Conservation (phyloP, 2,888 invertebrate species). For the Troilus luridus region DNA sequence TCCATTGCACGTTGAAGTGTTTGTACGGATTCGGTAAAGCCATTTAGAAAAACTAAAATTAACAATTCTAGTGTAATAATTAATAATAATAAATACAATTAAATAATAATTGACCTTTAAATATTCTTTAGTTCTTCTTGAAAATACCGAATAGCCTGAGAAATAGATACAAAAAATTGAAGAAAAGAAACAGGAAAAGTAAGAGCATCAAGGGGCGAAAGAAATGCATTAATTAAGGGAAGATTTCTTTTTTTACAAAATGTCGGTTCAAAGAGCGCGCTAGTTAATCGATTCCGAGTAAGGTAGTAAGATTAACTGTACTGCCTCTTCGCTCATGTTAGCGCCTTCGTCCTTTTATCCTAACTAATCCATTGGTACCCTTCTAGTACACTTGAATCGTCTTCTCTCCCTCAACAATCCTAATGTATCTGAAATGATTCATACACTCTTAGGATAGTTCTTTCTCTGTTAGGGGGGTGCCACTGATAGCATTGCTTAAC, state of each 20-base stretch:
- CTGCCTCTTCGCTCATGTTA: background rate
- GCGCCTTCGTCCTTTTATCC: background rate
- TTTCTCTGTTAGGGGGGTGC: too few relatives aligned
- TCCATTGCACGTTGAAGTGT: too few relatives aligned
- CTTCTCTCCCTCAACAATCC: background rate
- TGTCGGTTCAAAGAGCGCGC: constrained; percentile 14
- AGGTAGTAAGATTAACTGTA: constrained; percentile 22
- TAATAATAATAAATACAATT: too few relatives aligned
- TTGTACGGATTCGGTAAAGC: too few relatives aligned
- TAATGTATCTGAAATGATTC: background rate
- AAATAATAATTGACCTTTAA: background rate
- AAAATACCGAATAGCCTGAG: background rate
- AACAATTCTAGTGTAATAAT: too few relatives aligned
- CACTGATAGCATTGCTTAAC: too few relatives aligned
- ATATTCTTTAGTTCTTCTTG: background rate
- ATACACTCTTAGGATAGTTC: background rate
- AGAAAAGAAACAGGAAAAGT: background rate
- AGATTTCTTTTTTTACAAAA: background rate
- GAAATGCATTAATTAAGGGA: constrained; percentile 42
- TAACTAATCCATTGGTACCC: constrained; percentile 15
- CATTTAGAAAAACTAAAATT: too few relatives aligned
- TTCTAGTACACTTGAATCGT: background rate
- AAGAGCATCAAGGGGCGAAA: constrained; percentile 19
- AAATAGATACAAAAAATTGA: background rate
- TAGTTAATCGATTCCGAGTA: constrained; percentile 36